Evolutionary conservation across 2,888 invertebrate species (phyloP).

Genomic region (Hirtodrosophila confusa): DNA sequence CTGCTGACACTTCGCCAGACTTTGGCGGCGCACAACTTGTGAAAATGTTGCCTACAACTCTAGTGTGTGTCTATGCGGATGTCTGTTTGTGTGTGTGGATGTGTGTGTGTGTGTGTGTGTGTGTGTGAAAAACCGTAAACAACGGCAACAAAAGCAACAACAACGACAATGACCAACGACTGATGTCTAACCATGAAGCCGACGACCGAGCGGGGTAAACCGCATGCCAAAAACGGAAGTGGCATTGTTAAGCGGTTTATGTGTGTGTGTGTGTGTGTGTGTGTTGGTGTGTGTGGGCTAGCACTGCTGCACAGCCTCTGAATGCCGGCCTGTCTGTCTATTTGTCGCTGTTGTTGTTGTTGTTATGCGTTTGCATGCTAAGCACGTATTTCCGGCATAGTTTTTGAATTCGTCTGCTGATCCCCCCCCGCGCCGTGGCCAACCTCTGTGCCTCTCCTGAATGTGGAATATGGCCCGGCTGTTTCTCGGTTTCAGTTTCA

Average conservation of each 20-base stretch:
- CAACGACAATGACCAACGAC: conserved; percentile 51
- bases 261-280: conserved; percentile 33
- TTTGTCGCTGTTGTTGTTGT: conserved; percentile 39
- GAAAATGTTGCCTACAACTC: conserved; percentile 47
- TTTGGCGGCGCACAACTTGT: conserved; percentile 35
- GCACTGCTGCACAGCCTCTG: conserved; percentile 45
- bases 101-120: conserved; percentile 13
- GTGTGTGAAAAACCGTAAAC: conserved; percentile 57
- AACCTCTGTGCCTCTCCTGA: neutral
- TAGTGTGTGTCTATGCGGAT: neutral
- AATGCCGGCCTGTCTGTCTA: conserved; percentile 20
- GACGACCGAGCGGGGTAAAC: conserved; percentile 66
- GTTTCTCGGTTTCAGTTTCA: conserved; percentile 41
- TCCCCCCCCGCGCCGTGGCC: neutral
- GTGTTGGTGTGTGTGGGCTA: conserved; percentile 13
- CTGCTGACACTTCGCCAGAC: conserved; percentile 41
- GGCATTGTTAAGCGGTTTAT: conserved; percentile 80
- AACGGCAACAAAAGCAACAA: conserved; percentile 41
- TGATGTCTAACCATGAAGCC: conserved; percentile 64
- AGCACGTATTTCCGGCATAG: conserved; percentile 79
- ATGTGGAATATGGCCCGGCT: neutral
- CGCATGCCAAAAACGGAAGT: conserved; percentile 79
- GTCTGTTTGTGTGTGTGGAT: neutral
- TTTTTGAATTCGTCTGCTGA: conserved; percentile 59
- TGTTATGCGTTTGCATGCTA: conserved; percentile 60